phyloP scores from a whole-genome alignment of 35 echinoderm and acorn worm species.

The Strongylocentrotus purpuratus region DNA sequence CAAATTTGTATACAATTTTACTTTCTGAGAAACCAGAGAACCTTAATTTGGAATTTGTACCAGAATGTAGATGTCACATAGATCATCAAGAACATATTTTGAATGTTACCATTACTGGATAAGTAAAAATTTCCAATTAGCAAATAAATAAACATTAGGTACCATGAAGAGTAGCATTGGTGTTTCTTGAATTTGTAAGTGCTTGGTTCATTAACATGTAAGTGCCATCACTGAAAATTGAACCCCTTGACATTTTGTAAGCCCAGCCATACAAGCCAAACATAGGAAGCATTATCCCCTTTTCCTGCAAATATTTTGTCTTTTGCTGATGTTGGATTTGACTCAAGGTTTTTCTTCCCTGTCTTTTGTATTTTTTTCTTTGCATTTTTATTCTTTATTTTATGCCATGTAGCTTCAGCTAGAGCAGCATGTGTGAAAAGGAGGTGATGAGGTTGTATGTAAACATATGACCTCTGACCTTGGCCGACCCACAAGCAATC shows the following conservation, averaged over 20 bases:
- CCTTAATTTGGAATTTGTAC: neutral
- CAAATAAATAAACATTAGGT: no score
- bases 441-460: slow-evolving; percentile 11
- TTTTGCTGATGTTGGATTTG: slow-evolving; percentile 8
- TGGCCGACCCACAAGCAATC: slow-evolving; percentile 13
- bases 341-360: slow-evolving; percentile 36
- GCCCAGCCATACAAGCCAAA: no score
- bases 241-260: no score
- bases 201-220: no score
- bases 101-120: no score
- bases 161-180: no score
- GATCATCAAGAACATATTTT: no score
- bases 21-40: neutral
- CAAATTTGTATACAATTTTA: no score
- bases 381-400: slow-evolving; percentile 41
- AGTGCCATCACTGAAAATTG: no score
- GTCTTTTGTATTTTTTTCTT: slow-evolving; percentile 28
- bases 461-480: slow-evolving; percentile 36
- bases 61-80: no score
- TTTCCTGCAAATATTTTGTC: neutral
- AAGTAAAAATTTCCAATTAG: no score
- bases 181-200: no score
- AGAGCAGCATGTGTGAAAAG: slow-evolving; percentile 26
- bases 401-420: slow-evolving; percentile 35
- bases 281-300: neutral